phyloP scores from a whole-genome alignment of 2,888 invertebrate species.

The Yponomeuta cagnagella region DNA sequence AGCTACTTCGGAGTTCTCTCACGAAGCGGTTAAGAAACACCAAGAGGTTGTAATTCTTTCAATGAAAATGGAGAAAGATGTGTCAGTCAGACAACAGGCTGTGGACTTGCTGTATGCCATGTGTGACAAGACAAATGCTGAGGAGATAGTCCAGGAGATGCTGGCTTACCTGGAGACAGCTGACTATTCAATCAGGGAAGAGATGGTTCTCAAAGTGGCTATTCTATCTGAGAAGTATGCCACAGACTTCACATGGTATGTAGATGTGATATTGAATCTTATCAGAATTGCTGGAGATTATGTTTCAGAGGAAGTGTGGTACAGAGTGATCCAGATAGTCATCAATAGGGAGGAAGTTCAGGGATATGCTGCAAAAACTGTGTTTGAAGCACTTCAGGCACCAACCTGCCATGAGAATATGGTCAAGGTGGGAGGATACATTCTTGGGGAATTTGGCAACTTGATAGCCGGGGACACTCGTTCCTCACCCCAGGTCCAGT shows the following conservation, averaged over 20 bases:
- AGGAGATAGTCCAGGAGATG: slow-evolving; percentile 99
- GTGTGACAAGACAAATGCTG: slow-evolving; percentile 99
- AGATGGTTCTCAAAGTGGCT: slow-evolving; percentile 99
- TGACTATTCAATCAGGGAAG: slow-evolving; percentile 99
- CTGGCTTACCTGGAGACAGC: slow-evolving; percentile 98
- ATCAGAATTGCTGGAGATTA: slow-evolving; percentile 99
- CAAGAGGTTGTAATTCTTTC: slow-evolving; percentile 99
- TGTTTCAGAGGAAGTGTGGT: slow-evolving; percentile 99
- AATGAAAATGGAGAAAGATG: slow-evolving; percentile 99
- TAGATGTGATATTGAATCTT: slow-evolving; percentile 98
- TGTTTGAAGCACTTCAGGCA: slow-evolving; percentile 98
- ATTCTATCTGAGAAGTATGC: slow-evolving; percentile 99
- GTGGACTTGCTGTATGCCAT: slow-evolving; percentile 99
- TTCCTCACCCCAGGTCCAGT: slow-evolving; percentile 97
- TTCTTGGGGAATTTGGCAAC: slow-evolving; percentile 99
- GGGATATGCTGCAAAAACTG: slow-evolving; percentile 99
- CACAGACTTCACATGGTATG: slow-evolving; percentile 99
- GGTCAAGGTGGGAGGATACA: slow-evolving; percentile 99
- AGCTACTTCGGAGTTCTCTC: slow-evolving; percentile 99
- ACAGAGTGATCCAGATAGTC: slow-evolving; percentile 99
- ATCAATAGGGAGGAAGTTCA: slow-evolving; percentile 99
- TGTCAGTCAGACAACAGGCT: slow-evolving; percentile 97
- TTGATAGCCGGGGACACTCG: slow-evolving; percentile 98
- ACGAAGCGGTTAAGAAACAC: slow-evolving; percentile 99
- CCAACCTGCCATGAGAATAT: slow-evolving; percentile 99